Evolutionary conservation across 92 coral and sea anemone genomes (phyloP), one percentile per base, ranked within the genome.

Genomic region (Plumapathes pennacea): DNA sequence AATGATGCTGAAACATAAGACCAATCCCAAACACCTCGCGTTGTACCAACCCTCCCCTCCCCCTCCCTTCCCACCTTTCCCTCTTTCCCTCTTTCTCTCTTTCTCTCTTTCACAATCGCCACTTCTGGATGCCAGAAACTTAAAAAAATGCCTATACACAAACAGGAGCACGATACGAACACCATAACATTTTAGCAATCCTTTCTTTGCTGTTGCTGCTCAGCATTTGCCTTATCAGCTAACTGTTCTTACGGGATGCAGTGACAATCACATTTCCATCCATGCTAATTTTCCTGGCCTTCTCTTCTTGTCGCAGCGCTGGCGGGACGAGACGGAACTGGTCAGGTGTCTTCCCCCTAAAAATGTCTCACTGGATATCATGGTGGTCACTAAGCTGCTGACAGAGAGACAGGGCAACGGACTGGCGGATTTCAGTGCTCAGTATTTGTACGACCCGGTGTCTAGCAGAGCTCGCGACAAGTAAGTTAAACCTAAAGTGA

Each of bases 261-360:
- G 25, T 3, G 32, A 14, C 19, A 15, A 18, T 7, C 29, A 24
- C 15, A 10, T 4, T 38, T 5, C 17, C 4, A 29, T 25, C 1
- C 23, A 10, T 10, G 17, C 5, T 51, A 47, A 7, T 15, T 28
- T 43, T 29, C 4, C 10, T 18, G 32, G 34, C 4, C 46, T 50
- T 20, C 11, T 31, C 29, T 18, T 21, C 27, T 20, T 31, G 39
- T 32, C 46, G 9, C 49, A 90, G 97, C 74, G 78, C 31, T 83
- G 95, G 95, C 76, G 83, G 27, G 97, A 90, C 3, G 95, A 90
- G 59, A 50, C 67, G 19, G 87, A 80, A 5, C 49, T 90, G 22
- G 23, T 90, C 51, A 63, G 69, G 10, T 85, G 95, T 25, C 86
- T 90, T n/a, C 97, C 97, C 0, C 66, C 95, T 8, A 86, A 86